Evolutionary conservation across 2,113 vertebrate species (phyloP), one percentile per base, ranked within the genome.

Genomic region (Miniopterus natalensis): DNA sequence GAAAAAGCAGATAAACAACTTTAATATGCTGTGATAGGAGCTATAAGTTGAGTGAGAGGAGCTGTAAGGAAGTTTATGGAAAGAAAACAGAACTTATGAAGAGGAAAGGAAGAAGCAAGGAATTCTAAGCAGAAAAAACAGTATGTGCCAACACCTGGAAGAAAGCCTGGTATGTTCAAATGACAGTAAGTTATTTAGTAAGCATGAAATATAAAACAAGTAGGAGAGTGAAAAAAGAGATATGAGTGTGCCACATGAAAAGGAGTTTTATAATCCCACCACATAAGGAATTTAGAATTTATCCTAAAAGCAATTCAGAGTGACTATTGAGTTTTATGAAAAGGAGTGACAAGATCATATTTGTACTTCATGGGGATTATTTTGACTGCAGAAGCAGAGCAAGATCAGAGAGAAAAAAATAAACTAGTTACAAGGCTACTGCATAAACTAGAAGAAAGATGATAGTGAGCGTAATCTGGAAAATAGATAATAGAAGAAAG

Each of bases 381-480:
- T 86, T 88, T 75, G 68, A 6, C 7, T 90, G 12, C n/a, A 88
- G 49, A 23, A 83, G 21, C n/a, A 86, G 18, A 51, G 31, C n/a
- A 89, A 75, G 13, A 95, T 8, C 51, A 94, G 17, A 96, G 49
- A 90, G 45, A 77, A 51, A 97, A 94, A 78, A 49, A 61, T 74
- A 86, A 79, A 77, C 53, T 47, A 45, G 27, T 65, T 75, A 57
- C 18, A 83, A 87, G 49, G n/a, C 14, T 47, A 73, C 0, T 65
- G n/a, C 63, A 79, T 83, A 55, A 87, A 21, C 59, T 75, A 57
- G 18, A 94, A 94, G 53, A 87, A 71, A 47, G 31, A 88, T 75
- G n/a, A 75, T 14, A 36, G 42, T 59, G 18, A 53, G 55, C 3
- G 84, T 74, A 66, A 88, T 25, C 45, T 68, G n/a, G 8, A 95